These are phyloP conservation scores for Gadopsis bispinosus DNA, from an alignment of 2,797 vertebrate genomes.

Conservation along the genomic window DNA sequence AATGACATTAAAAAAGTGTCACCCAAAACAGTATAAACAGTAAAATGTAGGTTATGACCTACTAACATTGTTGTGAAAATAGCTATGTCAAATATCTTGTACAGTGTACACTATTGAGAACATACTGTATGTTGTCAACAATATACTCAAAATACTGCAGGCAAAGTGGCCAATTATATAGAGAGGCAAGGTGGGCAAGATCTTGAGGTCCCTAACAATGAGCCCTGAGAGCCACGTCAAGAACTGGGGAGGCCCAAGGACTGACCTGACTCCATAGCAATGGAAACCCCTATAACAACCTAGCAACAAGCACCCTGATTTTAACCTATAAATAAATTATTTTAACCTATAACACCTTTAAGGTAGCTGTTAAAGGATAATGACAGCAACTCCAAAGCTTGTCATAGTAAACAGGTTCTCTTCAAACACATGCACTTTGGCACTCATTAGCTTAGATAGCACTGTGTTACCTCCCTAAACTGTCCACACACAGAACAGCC, in stretches of 20 bases:
- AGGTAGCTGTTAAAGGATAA: not conserved
- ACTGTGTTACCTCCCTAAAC: not conserved
- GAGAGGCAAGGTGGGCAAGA: not conserved
- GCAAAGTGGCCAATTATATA: not conserved
- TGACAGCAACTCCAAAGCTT: not conserved
- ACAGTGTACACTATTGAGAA: not conserved
- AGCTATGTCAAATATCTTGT: not conserved
- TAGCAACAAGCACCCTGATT: not conserved
- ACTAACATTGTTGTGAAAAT: not conserved
- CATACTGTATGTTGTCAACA: not conserved
- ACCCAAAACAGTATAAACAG: not conserved
- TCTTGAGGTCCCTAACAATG: not conserved
- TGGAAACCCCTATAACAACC: not conserved
- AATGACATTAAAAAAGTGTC: not conserved
- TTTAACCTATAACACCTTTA: not conserved
- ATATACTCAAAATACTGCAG: not conserved
- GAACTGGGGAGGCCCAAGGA: not conserved
- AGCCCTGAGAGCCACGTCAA: not conserved
- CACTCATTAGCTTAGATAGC: not conserved
- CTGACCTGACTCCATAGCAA: not conserved
- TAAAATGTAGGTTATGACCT: not conserved
- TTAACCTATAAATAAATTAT: not conserved
- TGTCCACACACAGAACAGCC: not conserved
- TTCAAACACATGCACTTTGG: too few relatives aligned
- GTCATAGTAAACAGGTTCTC: too few relatives aligned